These are phyloP conservation scores for Drosophila kokeensis DNA, from an alignment of 2,888 invertebrate species.

Conservation along the genomic window DNA sequence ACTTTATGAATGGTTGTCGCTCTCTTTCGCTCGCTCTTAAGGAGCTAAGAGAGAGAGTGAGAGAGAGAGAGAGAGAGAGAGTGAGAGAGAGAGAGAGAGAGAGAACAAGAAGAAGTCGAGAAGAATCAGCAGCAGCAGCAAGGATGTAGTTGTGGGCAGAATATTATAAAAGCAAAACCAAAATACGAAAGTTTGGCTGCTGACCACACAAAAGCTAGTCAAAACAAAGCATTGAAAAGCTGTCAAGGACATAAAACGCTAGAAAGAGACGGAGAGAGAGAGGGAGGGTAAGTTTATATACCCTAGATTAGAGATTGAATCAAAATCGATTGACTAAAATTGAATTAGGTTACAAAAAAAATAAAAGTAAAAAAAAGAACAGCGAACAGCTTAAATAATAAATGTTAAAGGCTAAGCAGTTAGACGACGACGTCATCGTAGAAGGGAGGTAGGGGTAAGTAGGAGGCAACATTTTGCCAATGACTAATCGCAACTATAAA, in stretches of 20 bases:
- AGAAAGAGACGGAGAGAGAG: neutral
- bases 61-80: neutral
- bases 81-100: neutral
- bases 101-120: neutral
- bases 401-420: constrained; percentile 18
- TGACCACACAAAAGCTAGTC: constrained; percentile 20
- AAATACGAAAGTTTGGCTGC: neutral
- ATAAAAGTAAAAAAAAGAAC: neutral
- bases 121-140: constrained; percentile 1
- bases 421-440: constrained; percentile 24
- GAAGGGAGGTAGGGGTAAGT: constrained; percentile 34
- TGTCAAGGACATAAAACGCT: constrained; percentile 20
- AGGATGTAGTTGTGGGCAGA: constrained; percentile 9
- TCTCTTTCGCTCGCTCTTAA: constrained; percentile 27
- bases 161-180: constrained; percentile 1
- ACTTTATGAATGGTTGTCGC: constrained; percentile 30
- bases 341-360: neutral
- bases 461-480: constrained; percentile 64
- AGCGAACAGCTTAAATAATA: neutral
- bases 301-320: constrained; percentile 1
- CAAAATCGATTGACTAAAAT: neutral
- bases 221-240: constrained; percentile 49
- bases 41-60: neutral
- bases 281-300: neutral
- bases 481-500: constrained; percentile 63